Evolutionary conservation across 2,113 vertebrate species (phyloP).

Genomic region (Syngnathoides biaculeatus): DNA sequence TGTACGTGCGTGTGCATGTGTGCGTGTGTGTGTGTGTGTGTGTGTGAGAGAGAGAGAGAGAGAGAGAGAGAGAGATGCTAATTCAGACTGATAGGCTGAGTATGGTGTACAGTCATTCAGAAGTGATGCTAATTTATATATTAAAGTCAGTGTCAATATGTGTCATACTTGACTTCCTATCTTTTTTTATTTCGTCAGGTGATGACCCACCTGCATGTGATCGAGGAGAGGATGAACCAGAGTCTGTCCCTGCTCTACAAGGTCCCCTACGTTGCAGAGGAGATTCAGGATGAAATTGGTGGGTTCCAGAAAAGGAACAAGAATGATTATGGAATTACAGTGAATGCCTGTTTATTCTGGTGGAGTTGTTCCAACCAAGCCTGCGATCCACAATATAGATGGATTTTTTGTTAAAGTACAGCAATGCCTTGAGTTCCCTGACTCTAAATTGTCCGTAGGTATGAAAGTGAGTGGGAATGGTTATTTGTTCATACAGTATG

Average conservation of each 20-base stretch:
- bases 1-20: not conserved
- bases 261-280: constrained; percentile 91
- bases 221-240: constrained; percentile 97
- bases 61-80: no score
- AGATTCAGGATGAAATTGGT: constrained; percentile 95
- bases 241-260: constrained; percentile 96
- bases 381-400: no score
- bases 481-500: no score
- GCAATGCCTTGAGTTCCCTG: no score
- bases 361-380: no score
- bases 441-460: no score
- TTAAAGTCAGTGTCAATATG: constrained; percentile 17
- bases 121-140: constrained; percentile 26
- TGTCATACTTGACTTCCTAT: not conserved
- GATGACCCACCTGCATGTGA: constrained; percentile 98
- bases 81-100: constrained; percentile 22
- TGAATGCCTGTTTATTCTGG: not conserved
- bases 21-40: not conserved
- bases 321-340: not conserved
- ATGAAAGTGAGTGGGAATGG: no score
- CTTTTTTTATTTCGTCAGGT: constrained; percentile 71
- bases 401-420: no score
- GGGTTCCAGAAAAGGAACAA: constrained; percentile 50
- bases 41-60: no score
- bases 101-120: constrained; percentile 35